Evolutionary conservation across 2,888 invertebrate species (phyloP), one percentile per base, ranked within the genome.

Genomic region (Fragum sueziense): DNA sequence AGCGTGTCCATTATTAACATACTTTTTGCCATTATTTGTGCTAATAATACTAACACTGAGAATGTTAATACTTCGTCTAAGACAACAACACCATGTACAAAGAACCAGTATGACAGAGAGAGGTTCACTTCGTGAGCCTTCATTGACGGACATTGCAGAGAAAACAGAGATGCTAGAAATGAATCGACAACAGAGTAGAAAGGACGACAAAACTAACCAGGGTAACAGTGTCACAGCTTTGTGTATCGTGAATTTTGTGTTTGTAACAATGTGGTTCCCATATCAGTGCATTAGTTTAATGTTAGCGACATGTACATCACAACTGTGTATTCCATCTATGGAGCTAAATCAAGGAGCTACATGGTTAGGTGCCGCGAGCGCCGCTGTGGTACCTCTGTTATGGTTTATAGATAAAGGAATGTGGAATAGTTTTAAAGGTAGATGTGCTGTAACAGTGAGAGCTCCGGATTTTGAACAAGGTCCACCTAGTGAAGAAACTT

Each of bases 191-290:
- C 17, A 6, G 31, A 6, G 29, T 25, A 22, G 51, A 47, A 41
- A 70, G 27, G 34, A 67, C n/a, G 33, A 14, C n/a, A 70, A 52
- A 37, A 25, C 20, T 11, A 33, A 7, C 25, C 33, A 65, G 9
- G 22, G 65, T 34, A 41, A 54, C 22, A 54, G 65, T 52, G 73
- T 73, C 14, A 65, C 67, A 0, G 67, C 76, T 25, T 33, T 84
- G 20, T 80, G 78, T 70, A 37, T 72, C 0, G 72, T 76, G 3
- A 80, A 76, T 57, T 27, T 79, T 4, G 11, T 72, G 6, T 76
- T 78, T 59, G 57, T 68, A 4, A 68, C 57, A 1, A 79, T 81
- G 76, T 84, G 84, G 84, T 84, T 84, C 41, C 84, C 84, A 1
- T 84, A 69, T 57, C 84, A 84, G 51, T 76, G 73, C 51, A 71